A percentile compares a stretch with the other conserved stretches of the same genome.
Conservation (phyloP, 2,797 vertebrate genomes). For the Myotis planiceps region DNA sequence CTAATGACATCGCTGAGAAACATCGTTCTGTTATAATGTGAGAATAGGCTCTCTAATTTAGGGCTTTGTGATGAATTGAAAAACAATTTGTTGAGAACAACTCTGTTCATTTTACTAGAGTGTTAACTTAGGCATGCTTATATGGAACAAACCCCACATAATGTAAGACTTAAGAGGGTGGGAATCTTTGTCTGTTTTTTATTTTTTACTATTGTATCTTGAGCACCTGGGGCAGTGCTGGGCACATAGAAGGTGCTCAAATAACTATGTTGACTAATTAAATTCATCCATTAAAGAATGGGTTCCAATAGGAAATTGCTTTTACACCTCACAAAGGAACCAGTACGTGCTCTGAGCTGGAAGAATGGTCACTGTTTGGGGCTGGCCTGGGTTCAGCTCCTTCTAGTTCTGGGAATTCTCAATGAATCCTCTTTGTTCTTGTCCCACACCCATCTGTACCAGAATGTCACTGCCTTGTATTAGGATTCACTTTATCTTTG, state of each 20-base stretch:
- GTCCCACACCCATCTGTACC: neutral
- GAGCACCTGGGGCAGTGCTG: neutral
- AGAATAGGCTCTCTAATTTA: neutral
- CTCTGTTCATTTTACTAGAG: neutral
- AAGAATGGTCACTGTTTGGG: slow-evolving; percentile 58
- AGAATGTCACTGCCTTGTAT: slow-evolving; percentile 23
- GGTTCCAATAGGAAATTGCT: neutral
- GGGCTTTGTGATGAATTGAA: neutral
- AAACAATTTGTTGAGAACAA: slow-evolving; percentile 6
- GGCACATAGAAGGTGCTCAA: neutral
- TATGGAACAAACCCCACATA: neutral
- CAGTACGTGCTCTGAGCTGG: neutral
- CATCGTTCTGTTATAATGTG: neutral
- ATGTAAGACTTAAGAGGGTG: neutral
- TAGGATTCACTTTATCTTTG: neutral
- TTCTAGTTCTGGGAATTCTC: neutral
- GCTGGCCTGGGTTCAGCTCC: neutral
- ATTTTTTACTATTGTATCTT: neutral
- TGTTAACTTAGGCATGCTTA: neutral
- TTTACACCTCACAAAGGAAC: slow-evolving; percentile 15
- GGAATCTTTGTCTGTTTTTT: neutral
- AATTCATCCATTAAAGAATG: neutral
- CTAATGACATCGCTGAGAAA: neutral
- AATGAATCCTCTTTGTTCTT: slow-evolving; percentile 63
- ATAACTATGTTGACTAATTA: neutral